phyloP scores from a whole-genome alignment of 1,140 invertebrate species.

The Atta texana region DNA sequence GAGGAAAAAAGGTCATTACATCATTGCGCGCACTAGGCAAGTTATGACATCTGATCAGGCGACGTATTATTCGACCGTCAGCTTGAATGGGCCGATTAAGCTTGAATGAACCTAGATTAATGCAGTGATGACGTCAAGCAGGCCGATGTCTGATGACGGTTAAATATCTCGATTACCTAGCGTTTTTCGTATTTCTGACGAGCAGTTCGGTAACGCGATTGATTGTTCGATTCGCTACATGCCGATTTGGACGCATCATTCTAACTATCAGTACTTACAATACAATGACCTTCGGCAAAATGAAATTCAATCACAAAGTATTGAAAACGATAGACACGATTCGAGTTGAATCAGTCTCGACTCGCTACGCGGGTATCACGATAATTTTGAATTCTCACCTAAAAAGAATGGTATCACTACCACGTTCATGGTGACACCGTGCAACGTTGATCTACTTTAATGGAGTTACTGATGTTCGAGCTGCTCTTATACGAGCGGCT shows the following conservation, averaged over 20 bases:
- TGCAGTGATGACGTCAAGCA: constrained; percentile 13
- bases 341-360: not conserved
- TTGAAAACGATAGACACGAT: not conserved
- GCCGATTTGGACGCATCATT: not conserved
- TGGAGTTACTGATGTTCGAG: constrained; percentile 67
- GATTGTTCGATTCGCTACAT: not conserved
- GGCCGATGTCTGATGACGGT: not conserved
- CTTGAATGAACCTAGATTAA: constrained; percentile 62
- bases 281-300: not conserved
- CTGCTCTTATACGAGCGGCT: constrained; percentile 70
- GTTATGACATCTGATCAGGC: not conserved
- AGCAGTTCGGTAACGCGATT: not conserved
- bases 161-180: constrained; percentile 12
- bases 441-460: constrained; percentile 68
- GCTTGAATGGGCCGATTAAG: constrained; percentile 58
- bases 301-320: constrained; percentile 7
- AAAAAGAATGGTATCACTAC: constrained; percentile 70
- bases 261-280: not conserved
- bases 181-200: not conserved
- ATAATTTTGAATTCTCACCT: constrained; percentile 58
- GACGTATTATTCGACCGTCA: constrained; percentile 23
- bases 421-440: constrained; percentile 65
- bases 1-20: constrained; percentile 10
- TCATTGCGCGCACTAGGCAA: not conserved
- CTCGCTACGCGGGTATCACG: not conserved